Percentiles rank a stretch among this genome's conserved stretches.
These are phyloP conservation scores for Bambusicola thoracicus DNA, from an alignment of 2,113 vertebrate species.

Conservation along the genomic window DNA sequence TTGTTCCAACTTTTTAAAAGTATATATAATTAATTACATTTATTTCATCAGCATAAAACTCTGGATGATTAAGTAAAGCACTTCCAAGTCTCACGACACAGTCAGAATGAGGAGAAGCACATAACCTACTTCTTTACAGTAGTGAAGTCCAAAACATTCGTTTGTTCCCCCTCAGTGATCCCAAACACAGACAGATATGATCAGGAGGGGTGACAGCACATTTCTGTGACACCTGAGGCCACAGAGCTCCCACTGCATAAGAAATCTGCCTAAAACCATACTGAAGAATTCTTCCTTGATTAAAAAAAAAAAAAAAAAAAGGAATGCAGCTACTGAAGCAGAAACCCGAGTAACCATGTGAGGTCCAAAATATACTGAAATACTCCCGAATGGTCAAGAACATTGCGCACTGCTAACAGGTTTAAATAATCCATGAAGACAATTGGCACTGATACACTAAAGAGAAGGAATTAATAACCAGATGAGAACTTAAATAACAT, in stretches of 20 bases:
- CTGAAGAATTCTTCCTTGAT: not conserved
- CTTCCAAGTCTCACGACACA: not conserved
- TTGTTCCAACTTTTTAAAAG: not conserved
- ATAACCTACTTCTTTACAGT: not conserved
- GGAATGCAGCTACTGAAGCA: not conserved
- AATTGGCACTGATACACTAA: not conserved
- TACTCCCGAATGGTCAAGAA: not conserved
- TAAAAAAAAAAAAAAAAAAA: not conserved
- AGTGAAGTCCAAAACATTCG: not conserved
- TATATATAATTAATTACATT: not conserved
- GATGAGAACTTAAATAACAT: not conserved
- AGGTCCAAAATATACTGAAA: not conserved
- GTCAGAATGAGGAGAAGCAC: not conserved
- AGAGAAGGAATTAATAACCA: not conserved
- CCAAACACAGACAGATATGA: not conserved
- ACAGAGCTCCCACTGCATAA: not conserved
- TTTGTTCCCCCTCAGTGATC: not conserved
- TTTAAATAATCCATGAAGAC: not conserved
- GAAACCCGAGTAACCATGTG: not conserved
- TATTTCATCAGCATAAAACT: not conserved
- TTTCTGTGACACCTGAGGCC: not conserved
- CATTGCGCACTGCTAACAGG: not conserved
- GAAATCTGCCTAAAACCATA: not conserved
- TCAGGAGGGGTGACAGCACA: not conserved
- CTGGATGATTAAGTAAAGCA: not conserved